phyloP scores from a whole-genome alignment of 2,888 invertebrate genomes.

The Apamea sordens region DNA sequence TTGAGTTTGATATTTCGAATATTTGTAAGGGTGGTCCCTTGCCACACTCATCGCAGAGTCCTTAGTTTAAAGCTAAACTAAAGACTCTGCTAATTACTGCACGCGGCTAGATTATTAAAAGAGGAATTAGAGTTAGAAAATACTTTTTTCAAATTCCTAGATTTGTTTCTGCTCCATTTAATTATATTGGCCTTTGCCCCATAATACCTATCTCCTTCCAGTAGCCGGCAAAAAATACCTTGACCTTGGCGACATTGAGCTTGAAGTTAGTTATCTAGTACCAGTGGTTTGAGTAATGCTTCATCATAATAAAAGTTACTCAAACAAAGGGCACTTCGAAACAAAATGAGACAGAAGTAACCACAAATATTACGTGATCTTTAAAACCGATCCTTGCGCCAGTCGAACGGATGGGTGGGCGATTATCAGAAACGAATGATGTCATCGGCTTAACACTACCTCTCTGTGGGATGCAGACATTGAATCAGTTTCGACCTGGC shows the following conservation, averaged over 20 bases:
- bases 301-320: slow-evolving; percentile 13
- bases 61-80: background rate
- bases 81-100: no score
- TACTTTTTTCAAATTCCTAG: background rate
- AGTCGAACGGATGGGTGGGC: slow-evolving; percentile 59
- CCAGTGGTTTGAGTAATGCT: slow-evolving; percentile 2
- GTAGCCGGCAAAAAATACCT: background rate
- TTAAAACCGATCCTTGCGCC: slow-evolving; percentile 48
- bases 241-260: slow-evolving; percentile 15
- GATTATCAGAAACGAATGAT: slow-evolving; percentile 63
- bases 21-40: background rate
- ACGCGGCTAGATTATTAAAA: no score
- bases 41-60: background rate
- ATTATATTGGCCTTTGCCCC: background rate
- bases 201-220: background rate
- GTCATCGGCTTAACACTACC: slow-evolving; percentile 50
- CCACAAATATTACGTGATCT: slow-evolving; percentile 62
- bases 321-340: slow-evolving; percentile 29
- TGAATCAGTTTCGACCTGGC: slow-evolving; percentile 40
- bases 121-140: background rate
- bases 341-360: slow-evolving; percentile 21
- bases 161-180: background rate
- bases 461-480: slow-evolving; percentile 51
- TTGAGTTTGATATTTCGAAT: background rate
- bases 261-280: background rate